Evolutionary conservation across 2,113 vertebrate species (phyloP).

Genomic region (Anas platyrhynchos): DNA sequence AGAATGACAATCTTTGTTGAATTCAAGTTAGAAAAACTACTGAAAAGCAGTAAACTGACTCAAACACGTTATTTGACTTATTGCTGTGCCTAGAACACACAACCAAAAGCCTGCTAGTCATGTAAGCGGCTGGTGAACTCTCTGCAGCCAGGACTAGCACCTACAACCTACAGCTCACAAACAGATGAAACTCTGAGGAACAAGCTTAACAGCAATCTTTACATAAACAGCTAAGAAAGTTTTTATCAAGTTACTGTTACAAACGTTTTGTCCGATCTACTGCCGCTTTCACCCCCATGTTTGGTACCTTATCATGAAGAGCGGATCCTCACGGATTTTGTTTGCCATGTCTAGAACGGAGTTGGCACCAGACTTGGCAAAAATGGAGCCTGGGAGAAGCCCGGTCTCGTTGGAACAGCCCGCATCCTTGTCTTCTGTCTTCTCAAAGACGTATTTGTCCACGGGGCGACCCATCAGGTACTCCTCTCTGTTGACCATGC

Average conservation of each 20-base stretch:
- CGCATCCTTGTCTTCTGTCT: constrained; percentile 85
- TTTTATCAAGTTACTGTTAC: fast-evolving
- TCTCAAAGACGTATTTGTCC: constrained; percentile 92
- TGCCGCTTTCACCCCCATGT: not conserved
- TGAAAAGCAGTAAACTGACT: not conserved
- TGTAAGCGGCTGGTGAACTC: not conserved
- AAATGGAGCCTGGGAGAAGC: constrained; percentile 93
- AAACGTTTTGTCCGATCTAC: not conserved
- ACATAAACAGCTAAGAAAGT: no score
- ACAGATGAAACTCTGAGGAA: fast-evolving
- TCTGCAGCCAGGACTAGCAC: not conserved
- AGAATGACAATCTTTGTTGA: not conserved
- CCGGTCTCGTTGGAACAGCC: constrained; percentile 89
- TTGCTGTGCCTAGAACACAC: not conserved
- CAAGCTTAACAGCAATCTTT: fast-evolving
- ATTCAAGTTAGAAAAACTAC: not conserved
- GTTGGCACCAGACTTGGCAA: constrained; percentile 80
- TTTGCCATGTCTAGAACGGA: constrained; percentile 92
- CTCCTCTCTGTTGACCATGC: constrained; percentile 93
- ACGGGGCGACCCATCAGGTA: constrained; percentile 94
- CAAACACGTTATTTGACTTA: fast-evolving
- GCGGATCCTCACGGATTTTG: constrained; percentile 95
- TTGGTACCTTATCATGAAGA: constrained; percentile 91
- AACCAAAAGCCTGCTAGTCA: not conserved
- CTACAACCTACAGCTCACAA: not conserved